phyloP scores from a whole-genome alignment of 2,888 invertebrate species.

The Eristalinus aeneus region DNA sequence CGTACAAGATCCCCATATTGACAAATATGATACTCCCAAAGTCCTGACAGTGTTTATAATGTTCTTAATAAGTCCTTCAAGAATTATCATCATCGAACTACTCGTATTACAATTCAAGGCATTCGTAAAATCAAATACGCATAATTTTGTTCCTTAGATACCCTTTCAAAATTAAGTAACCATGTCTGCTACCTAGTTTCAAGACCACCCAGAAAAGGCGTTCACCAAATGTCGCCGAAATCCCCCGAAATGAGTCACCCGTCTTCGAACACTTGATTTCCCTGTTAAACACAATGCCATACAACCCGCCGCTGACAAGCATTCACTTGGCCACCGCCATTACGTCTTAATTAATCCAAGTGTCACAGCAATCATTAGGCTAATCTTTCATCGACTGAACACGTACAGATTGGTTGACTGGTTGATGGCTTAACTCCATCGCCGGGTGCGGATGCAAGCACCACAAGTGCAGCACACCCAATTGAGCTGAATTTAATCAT shows the following conservation, averaged over 20 bases:
- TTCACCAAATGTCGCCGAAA: not conserved
- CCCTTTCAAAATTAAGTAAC: too few relatives aligned
- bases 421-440: not conserved
- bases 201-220: not conserved
- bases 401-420: constrained; percentile 1
- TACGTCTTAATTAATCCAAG: constrained; percentile 42
- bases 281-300: not conserved
- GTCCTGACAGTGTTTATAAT: too few relatives aligned
- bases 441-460: not conserved
- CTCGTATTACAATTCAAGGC: too few relatives aligned
- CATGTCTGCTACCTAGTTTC: not conserved
- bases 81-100: too few relatives aligned
- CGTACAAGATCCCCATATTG: too few relatives aligned
- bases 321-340: not conserved
- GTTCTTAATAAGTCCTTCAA: too few relatives aligned
- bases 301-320: not conserved
- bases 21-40: too few relatives aligned
- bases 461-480: constrained; percentile 23
- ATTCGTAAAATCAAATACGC: too few relatives aligned
- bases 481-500: constrained; percentile 50
- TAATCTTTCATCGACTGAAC: constrained; percentile 40
- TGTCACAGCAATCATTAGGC: constrained; percentile 37
- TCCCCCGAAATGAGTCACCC: not conserved
- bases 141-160: too few relatives aligned
- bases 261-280: not conserved